Conservation (phyloP, 2,113 vertebrate genomes). For the Cervus canadensis region DNA sequence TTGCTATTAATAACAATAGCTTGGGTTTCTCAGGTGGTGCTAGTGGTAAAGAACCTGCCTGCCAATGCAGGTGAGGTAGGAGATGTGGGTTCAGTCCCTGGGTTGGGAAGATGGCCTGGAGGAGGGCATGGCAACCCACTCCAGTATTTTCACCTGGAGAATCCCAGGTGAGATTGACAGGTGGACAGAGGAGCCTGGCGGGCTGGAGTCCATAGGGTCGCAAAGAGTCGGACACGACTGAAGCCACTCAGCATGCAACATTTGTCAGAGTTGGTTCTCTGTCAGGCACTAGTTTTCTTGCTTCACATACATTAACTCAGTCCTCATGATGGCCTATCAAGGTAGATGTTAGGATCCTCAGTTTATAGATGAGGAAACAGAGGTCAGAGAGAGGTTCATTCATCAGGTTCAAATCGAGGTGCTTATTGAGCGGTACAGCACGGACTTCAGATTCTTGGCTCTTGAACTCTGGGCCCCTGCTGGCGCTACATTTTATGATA, state of each 20-base stretch:
- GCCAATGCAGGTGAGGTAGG: neutral
- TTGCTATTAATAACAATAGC: neutral
- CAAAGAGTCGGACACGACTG: neutral
- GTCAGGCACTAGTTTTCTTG: neutral
- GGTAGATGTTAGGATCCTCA: neutral
- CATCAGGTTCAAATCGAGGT: fast-evolving
- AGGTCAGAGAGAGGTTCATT: neutral
- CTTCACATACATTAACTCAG: neutral
- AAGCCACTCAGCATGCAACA: neutral
- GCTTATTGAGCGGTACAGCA: fast-evolving
- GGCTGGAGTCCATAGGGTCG: neutral
- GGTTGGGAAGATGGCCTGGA: neutral
- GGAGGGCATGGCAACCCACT: neutral
- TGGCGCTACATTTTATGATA: neutral
- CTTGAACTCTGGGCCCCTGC: neutral
- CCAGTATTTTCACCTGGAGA: neutral
- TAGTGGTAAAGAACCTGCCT: neutral
- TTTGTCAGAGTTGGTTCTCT: neutral
- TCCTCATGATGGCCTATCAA: neutral
- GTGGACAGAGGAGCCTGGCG: neutral
- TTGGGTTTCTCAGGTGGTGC: neutral
- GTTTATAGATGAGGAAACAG: neutral
- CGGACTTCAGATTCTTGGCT: neutral
- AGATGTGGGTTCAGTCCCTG: neutral
- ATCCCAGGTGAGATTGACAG: neutral